Percentiles rank a stretch among this genome's conserved stretches.
Evolutionary conservation across 1,140 invertebrate species (phyloP).

Genomic region (Reticulitermes speratus): DNA sequence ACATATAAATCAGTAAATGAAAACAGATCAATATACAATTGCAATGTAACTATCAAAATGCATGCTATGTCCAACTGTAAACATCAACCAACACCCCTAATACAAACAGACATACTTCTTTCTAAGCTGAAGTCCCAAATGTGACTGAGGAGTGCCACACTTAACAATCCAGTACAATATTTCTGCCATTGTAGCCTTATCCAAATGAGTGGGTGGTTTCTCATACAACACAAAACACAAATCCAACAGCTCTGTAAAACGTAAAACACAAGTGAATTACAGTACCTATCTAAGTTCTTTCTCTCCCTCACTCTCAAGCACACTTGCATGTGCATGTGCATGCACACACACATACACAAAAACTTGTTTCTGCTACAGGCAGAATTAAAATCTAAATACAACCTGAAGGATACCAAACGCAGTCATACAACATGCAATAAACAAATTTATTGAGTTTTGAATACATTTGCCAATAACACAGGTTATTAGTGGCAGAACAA

Average conservation of each 20-base stretch:
- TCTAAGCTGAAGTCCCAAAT: constrained; percentile 25
- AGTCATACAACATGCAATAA: too few relatives aligned
- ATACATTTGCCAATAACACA: too few relatives aligned
- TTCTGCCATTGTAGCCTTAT: background rate
- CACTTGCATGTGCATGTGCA: background rate
- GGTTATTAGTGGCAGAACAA: too few relatives aligned
- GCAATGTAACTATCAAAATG: too few relatives aligned
- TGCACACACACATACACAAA: too few relatives aligned
- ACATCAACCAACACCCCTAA: background rate
- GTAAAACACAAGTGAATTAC: background rate
- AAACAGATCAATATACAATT: too few relatives aligned
- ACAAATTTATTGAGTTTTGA: too few relatives aligned
- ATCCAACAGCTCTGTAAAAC: constrained; percentile 18
- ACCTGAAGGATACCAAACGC: too few relatives aligned
- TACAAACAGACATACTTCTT: background rate
- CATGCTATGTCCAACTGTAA: background rate
- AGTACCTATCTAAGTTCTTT: background rate
- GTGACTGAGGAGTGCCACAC: constrained; percentile 25
- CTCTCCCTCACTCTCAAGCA: too few relatives aligned
- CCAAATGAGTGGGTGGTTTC: background rate
- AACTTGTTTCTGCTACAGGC: too few relatives aligned
- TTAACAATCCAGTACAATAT: constrained; percentile 23
- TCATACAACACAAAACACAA: constrained; percentile 13
- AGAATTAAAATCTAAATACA: too few relatives aligned
- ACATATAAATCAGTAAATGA: too few relatives aligned